Percentiles rank a stretch among this genome's conserved stretches.
phyloP scores from a whole-genome alignment of 2,113 vertebrate species.

The Sander vitreus region DNA sequence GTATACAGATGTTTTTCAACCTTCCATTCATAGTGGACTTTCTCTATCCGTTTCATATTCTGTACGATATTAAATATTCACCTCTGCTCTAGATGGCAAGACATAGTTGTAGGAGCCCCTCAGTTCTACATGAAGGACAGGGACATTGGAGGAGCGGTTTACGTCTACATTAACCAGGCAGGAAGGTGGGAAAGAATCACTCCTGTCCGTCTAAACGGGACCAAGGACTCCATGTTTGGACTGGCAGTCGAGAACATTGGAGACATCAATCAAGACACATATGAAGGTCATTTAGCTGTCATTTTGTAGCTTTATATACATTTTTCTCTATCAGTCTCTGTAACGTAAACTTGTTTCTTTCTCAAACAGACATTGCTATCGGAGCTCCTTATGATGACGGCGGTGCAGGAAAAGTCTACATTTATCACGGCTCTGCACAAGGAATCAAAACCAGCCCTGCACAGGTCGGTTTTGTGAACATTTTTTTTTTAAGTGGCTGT shows the following conservation, averaged over 20 bases:
- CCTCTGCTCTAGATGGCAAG: slow-evolving; percentile 89
- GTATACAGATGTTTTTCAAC: no score
- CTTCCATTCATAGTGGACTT: not conserved
- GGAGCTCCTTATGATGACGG: slow-evolving; percentile 92
- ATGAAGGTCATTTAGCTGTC: slow-evolving; percentile 83
- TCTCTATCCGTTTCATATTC: not conserved
- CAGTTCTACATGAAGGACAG: slow-evolving; percentile 94
- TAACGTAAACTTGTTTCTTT: not conserved
- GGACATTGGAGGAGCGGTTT: slow-evolving; percentile 94
- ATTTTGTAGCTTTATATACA: not conserved
- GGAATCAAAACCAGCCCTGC: slow-evolving; percentile 90
- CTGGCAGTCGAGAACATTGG: slow-evolving; percentile 94
- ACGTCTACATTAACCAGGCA: slow-evolving; percentile 93
- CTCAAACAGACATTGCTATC: slow-evolving; percentile 91
- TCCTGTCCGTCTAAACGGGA: slow-evolving; percentile 90
- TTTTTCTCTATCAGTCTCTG: not conserved
- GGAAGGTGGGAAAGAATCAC: slow-evolving; percentile 89
- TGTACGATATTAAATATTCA: not conserved
- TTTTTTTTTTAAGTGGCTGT: not conserved
- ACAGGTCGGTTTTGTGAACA: slow-evolving; percentile 86
- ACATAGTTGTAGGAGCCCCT: slow-evolving; percentile 96
- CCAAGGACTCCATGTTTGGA: slow-evolving; percentile 97
- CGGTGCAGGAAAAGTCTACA: slow-evolving; percentile 90
- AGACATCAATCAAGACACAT: slow-evolving; percentile 94
- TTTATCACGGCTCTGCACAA: slow-evolving; percentile 91